phyloP scores from a whole-genome alignment of 2,797 vertebrate genomes.

The Hephaestus fuliginosus region DNA sequence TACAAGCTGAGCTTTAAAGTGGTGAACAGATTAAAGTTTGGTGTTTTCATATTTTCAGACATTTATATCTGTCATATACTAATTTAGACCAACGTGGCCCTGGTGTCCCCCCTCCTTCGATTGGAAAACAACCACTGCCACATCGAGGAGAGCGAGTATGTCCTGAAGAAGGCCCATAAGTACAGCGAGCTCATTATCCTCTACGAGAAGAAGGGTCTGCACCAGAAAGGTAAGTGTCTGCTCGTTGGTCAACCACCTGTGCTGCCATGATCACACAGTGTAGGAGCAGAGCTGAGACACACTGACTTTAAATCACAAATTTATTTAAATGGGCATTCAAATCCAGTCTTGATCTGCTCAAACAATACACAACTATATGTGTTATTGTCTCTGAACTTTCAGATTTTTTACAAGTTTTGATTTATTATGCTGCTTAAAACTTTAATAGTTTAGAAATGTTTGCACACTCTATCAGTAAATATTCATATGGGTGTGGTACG shows the following conservation, averaged over 20 bases:
- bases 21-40: background rate
- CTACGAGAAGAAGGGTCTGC: conserved; percentile 98
- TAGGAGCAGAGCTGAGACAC: background rate
- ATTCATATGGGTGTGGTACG: no score
- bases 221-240: conserved; percentile 92
- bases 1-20: background rate
- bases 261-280: background rate
- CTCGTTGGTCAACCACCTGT: background rate
- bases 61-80: no score
- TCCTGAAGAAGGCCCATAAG: conserved; percentile 98
- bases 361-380: background rate
- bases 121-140: conserved; percentile 99
- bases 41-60: background rate
- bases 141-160: conserved; percentile 97
- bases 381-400: background rate
- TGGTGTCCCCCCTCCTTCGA: conserved; percentile 95
- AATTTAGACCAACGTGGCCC: conserved; percentile 94
- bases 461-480: no score
- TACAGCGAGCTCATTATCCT: conserved; percentile 99
- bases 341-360: background rate
- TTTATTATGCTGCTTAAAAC: background rate
- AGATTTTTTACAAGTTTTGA: background rate
- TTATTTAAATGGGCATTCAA: background rate
- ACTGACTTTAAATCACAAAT: background rate
- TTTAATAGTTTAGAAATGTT: no score